Base-by-base conservation (phyloP, 2,888 invertebrate genomes). In the Deilephila elpenor region DNA sequence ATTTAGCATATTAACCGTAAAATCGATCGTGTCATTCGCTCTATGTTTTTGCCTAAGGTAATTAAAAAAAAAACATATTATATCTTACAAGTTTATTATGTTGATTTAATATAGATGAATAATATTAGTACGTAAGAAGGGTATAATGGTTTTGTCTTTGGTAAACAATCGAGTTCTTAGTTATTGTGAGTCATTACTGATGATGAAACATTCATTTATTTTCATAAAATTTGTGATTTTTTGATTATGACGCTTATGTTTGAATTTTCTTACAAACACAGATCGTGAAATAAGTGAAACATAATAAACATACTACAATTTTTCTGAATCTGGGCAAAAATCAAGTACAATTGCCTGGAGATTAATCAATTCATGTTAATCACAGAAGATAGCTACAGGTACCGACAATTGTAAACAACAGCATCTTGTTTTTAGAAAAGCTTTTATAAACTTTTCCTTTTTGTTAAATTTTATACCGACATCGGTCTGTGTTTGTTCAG, bases 111-210 rank as follows among this genome's bases (percentile, higher is more conserved):
- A 44, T 67, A 67, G 67, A 25, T 67, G 17, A 17, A 25, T 67
- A 67, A 25, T 67, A 25, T 67, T 67, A 67, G 67, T 67, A 25
- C 17, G 14, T 67, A 67, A 51, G 67, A 44, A 62, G 34, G 62
- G 61, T 62, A 34, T 62, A 34, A 34, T 34, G 74, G 75, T 76
- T 81, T 76, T 78, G 78, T 78, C 79, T 82, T 77, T 81, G 78
- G 77, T 76, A 76, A 25, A 37, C n/a, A 64, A 44, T 64, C 64
- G 44, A 51, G 8, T 67, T 67, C 25, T 67, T 44, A 67, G 51
- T 67, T 51, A 67, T 44, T 64, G 62, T 64, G 44, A 11, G 20
- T 20, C 20, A 44, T 11, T 44, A 20, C 11, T 20, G 25, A 20
- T 5, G 56, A 14, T 6, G n/a, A 19, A 56, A 17, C 56, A 1